Conservation (phyloP, 2,888 invertebrate genomes). For the Apotomis capreana region DNA sequence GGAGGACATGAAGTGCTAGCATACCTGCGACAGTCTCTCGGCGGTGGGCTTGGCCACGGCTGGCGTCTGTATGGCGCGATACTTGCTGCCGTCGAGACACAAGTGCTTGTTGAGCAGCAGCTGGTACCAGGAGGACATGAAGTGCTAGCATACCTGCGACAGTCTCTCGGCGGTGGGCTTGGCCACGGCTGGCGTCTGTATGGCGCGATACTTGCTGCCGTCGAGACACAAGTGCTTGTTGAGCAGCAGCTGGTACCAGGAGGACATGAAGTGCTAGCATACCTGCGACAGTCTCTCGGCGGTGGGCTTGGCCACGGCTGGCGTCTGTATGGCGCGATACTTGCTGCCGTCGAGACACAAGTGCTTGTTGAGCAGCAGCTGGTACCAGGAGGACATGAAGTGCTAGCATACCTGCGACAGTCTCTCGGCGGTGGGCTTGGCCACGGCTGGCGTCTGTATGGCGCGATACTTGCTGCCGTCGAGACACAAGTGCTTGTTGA, state of each 20-base stretch:
- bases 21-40: constrained; percentile 56
- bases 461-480: constrained; percentile 86
- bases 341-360: constrained; percentile 89
- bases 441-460: constrained; percentile 84
- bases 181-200: constrained; percentile 85
- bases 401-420: too few species aligned
- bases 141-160: constrained; percentile 76
- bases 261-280: constrained; percentile 18
- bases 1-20: too few species aligned
- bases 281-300: constrained; percentile 85
- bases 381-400: too few species aligned
- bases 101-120: constrained; percentile 85
- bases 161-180: constrained; percentile 84
- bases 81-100: constrained; percentile 87
- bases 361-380: constrained; percentile 91
- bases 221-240: constrained; percentile 91
- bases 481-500: constrained; percentile 88
- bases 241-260: too few species aligned
- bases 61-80: constrained; percentile 84
- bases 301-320: constrained; percentile 85
- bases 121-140: neutral
- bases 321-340: constrained; percentile 84
- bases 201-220: constrained; percentile 85
- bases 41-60: constrained; percentile 85
- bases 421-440: constrained; percentile 84